Percentiles rank a stretch among this genome's conserved stretches.
Conservation (phyloP, 2,113 vertebrate species). For the pig (Sus scrofa) region T2T-Sscrofa CM000826.6:116671001-116671500, state of each 20-base stretch:
- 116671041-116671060: not conserved
- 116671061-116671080: not conserved
- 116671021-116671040: not conserved
- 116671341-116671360: not conserved
- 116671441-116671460: not conserved
- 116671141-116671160: not conserved
- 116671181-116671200: not conserved
- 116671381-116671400: no score
- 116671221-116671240: no score
- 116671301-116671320: not conserved
- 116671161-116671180: not conserved
- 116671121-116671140: not conserved
- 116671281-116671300: no score
- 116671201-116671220: constrained; percentile 2
- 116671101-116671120: not conserved
- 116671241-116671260: no score
- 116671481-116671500: not conserved
- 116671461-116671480: not conserved
- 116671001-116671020: not conserved
- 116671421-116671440: not conserved
- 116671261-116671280: no score
- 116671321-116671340: not conserved
- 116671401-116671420: not conserved
- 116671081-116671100: not conserved
- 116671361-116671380: not conserved